Evolutionary conservation across 2,113 vertebrate species (phyloP).

Genomic region (Labeo catla): DNA sequence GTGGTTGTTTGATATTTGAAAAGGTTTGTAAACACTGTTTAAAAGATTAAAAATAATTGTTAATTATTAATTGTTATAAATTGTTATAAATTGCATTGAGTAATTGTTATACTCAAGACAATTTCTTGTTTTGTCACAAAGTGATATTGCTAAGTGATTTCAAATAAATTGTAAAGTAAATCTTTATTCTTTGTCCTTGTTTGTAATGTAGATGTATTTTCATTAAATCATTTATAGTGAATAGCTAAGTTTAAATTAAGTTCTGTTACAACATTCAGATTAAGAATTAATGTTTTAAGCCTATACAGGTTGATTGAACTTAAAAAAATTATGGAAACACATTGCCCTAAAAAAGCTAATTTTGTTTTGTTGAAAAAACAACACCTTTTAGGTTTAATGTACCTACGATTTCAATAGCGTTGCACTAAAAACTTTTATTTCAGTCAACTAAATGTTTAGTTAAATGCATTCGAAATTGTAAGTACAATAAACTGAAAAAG

Average conservation of each 20-base stretch:
- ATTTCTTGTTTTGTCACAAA: not conserved
- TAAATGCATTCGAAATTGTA: not conserved
- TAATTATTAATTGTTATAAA: too few species aligned
- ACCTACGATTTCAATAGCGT: too few species aligned
- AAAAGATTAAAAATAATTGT: not conserved
- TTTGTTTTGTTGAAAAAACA: too few species aligned
- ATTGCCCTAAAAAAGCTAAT: too few species aligned
- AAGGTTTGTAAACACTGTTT: not conserved
- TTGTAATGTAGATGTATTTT: not conserved
- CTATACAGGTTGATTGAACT: too few species aligned
- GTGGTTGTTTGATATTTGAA: not conserved
- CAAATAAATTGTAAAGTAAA: conserved; percentile 1
- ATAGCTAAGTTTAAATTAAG: not conserved
- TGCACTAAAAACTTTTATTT: not conserved
- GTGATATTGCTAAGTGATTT: not conserved
- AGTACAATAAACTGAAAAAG: too few species aligned
- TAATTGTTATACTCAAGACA: not conserved
- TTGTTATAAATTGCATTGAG: not conserved
- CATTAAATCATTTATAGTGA: not conserved
- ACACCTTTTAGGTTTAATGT: too few species aligned
- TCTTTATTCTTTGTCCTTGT: not conserved
- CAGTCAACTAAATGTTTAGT: not conserved
- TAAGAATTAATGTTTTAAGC: too few species aligned
- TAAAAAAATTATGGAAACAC: too few species aligned
- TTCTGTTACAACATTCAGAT: not conserved